Evolutionary conservation across 2,888 invertebrate genomes (phyloP).

Genomic region (Pandemis cinnamomeana): DNA sequence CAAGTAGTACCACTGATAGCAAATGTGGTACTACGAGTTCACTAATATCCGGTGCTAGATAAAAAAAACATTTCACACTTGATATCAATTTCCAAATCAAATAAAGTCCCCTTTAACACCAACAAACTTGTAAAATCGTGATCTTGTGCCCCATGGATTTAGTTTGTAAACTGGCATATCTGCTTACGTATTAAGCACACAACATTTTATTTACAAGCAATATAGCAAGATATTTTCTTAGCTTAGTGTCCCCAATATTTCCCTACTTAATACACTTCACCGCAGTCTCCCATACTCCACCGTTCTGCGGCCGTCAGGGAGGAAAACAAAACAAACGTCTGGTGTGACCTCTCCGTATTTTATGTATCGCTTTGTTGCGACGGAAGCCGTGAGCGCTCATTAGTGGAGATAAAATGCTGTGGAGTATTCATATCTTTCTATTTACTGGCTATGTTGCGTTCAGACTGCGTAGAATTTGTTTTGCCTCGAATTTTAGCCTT

Average conservation of each 20-base stretch:
- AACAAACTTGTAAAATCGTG: too few species aligned
- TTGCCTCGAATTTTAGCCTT: not conserved
- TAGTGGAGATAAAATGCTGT: conserved; percentile 8
- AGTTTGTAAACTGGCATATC: too few species aligned
- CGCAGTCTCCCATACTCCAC: not conserved
- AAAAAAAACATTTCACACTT: too few species aligned
- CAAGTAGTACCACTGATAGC: too few species aligned
- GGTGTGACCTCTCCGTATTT: not conserved
- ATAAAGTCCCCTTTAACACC: too few species aligned
- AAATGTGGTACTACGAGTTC: too few species aligned
- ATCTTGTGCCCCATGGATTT: too few species aligned
- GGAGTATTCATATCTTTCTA: conserved; percentile 5
- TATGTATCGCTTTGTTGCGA: conserved; percentile 9
- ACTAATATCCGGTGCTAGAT: too few species aligned
- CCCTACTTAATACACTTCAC: not conserved
- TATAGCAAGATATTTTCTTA: not conserved
- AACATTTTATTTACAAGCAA: not conserved
- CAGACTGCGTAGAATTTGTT: not conserved
- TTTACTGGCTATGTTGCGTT: not conserved
- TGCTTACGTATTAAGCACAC: too few species aligned
- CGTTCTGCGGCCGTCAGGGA: not conserved
- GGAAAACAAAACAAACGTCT: conserved; percentile 6
- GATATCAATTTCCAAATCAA: too few species aligned
- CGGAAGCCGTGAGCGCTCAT: conserved; percentile 17
- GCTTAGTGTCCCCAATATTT: not conserved